Conservation (phyloP, 1,140 invertebrate genomes). For the Ooceraea biroi region DNA sequence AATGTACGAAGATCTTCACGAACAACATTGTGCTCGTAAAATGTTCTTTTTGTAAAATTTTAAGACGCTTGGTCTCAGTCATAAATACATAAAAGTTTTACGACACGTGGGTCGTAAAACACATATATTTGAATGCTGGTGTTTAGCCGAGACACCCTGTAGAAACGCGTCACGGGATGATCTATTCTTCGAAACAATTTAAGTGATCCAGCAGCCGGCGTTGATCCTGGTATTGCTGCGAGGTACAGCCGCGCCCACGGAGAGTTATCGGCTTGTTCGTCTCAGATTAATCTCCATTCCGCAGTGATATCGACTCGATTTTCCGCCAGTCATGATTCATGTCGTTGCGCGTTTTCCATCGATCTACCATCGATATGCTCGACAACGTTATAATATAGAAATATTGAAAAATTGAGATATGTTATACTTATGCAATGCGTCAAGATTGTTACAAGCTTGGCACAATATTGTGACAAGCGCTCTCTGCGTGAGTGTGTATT, state of each 20-base stretch:
- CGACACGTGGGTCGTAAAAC: neutral
- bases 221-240: conserved; percentile 24
- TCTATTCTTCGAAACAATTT: conserved; percentile 68
- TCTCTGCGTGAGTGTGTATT: neutral
- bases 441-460: neutral
- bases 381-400: conserved; percentile 45
- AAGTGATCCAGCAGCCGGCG: conserved; percentile 21
- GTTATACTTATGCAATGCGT: conserved; percentile 25
- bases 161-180: conserved; percentile 22
- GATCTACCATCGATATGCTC: conserved; percentile 60
- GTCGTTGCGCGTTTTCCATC: conserved; percentile 21
- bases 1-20: no score
- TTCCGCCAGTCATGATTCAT: conserved; percentile 51
- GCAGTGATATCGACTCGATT: conserved; percentile 46
- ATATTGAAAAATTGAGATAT: conserved; percentile 32
- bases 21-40: no score
- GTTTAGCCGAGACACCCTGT: conserved; percentile 36
- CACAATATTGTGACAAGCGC: conserved; percentile 50
- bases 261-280: conserved; percentile 60
- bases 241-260: conserved; percentile 63
- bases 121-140: neutral
- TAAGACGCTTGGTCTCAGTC: no score
- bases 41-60: neutral
- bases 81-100: no score
- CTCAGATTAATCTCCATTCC: conserved; percentile 63